These are phyloP conservation scores for Rhagonycha fulva DNA, from an alignment of 2,888 invertebrate genomes.

Conservation along the genomic window DNA sequence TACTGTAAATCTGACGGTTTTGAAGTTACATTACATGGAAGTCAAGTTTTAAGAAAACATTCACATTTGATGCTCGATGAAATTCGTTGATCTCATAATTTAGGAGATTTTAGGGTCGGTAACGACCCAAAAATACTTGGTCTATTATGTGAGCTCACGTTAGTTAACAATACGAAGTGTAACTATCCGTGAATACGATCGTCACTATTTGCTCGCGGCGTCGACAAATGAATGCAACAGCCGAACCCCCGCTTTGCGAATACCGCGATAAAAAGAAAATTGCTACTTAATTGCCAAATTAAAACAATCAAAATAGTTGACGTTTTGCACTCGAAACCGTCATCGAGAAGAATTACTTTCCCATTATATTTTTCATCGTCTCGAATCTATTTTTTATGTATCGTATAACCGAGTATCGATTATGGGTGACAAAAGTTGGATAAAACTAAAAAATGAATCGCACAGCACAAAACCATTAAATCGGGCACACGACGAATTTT, in stretches of 20 bases:
- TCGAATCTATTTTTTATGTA: neutral
- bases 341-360: neutral
- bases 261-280: neutral
- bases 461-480: neutral
- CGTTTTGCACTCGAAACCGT: neutral
- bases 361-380: neutral
- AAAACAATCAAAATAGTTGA: neutral
- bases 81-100: neutral
- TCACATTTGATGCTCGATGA: neutral
- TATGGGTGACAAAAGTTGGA: neutral
- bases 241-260: constrained; percentile 14
- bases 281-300: neutral
- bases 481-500: neutral
- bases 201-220: constrained; percentile 34
- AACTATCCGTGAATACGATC: constrained; percentile 37
- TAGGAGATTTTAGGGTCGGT: neutral
- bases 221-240: constrained; percentile 35
- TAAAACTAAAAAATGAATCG: neutral
- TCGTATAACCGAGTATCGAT: neutral
- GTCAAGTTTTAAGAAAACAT: neutral
- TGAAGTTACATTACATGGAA: neutral
- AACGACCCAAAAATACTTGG: neutral
- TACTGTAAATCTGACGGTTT: neutral
- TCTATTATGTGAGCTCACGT: constrained; percentile 26
- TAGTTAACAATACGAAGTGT: constrained; percentile 34